phyloP scores from a whole-genome alignment of 2,113 vertebrate species.

The Corythornis vintsioides region DNA sequence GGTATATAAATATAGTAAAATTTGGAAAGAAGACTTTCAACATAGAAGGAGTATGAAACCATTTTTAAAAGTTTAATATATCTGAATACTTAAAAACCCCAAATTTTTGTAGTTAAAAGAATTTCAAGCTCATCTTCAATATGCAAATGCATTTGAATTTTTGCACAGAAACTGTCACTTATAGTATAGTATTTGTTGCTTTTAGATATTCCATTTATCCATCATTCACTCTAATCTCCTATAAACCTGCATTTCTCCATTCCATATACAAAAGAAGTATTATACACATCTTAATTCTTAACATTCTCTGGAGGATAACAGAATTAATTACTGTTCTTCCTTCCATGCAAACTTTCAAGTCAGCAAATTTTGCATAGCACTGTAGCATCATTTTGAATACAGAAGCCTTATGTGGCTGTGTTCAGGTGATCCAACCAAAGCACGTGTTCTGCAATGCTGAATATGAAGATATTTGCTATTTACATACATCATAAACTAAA shows the following conservation, averaged over 20 bases:
- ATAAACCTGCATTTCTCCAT: constrained; percentile 66
- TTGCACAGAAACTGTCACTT: constrained; percentile 13
- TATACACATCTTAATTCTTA: constrained; percentile 52
- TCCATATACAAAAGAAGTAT: constrained; percentile 63
- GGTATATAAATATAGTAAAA: not conserved
- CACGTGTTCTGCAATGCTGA: not conserved
- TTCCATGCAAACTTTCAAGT: constrained; percentile 39
- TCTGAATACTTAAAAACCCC: not conserved
- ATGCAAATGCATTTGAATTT: not conserved
- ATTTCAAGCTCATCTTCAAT: not conserved
- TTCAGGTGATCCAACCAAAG: constrained; percentile 15
- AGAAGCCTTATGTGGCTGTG: not conserved
- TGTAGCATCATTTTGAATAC: constrained; percentile 12
- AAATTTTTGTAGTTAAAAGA: not conserved
- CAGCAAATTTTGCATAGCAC: constrained; percentile 42
- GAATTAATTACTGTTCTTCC: constrained; percentile 69
- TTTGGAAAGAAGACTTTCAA: not conserved
- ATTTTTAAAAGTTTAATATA: not conserved
- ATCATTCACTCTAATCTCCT: constrained; percentile 63
- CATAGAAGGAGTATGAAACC: not conserved
- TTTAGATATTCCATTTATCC: constrained; percentile 51
- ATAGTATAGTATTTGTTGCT: not conserved
- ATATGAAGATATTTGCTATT: not conserved
- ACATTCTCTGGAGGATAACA: constrained; percentile 51
- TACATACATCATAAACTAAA: not conserved